Evolutionary conservation across 2,113 vertebrate genomes (phyloP).

Genomic region (Ammodytes marinus): DNA sequence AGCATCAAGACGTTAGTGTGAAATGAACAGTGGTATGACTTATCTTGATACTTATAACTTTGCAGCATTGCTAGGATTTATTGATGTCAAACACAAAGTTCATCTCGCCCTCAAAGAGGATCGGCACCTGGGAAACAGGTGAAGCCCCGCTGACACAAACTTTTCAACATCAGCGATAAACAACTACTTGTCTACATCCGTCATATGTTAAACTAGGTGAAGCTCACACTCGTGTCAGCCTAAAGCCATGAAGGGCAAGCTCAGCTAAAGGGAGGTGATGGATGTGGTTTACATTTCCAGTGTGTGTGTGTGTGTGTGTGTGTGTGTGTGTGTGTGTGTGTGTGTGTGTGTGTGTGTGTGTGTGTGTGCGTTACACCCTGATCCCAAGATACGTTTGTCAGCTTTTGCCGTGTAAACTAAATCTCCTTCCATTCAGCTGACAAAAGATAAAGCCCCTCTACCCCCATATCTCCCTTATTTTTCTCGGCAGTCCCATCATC

Average conservation of each 20-base stretch:
- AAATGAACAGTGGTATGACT: not conserved
- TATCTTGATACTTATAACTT: too few species aligned
- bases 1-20: not conserved
- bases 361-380: constrained; percentile 57
- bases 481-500: constrained; percentile 37
- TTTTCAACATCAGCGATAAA: constrained; percentile 18
- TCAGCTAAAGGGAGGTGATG: constrained; percentile 27
- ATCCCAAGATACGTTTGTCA: constrained; percentile 66
- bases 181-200: constrained; percentile 33
- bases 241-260: constrained; percentile 45
- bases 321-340: constrained; percentile 5
- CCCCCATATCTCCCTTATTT: constrained; percentile 59
- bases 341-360: constrained; percentile 20
- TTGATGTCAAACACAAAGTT: not conserved
- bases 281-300: constrained; percentile 4
- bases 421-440: constrained; percentile 31
- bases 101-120: not conserved
- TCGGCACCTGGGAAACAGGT: constrained; percentile 9
- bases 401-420: constrained; percentile 65
- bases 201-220: constrained; percentile 28
- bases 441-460: constrained; percentile 68
- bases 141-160: constrained; percentile 16
- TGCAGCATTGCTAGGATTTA: not conserved
- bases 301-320: not conserved
- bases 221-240: constrained; percentile 30